Evolutionary conservation across 2,113 vertebrate species (phyloP).

Genomic region (Corythaeola cristata): DNA sequence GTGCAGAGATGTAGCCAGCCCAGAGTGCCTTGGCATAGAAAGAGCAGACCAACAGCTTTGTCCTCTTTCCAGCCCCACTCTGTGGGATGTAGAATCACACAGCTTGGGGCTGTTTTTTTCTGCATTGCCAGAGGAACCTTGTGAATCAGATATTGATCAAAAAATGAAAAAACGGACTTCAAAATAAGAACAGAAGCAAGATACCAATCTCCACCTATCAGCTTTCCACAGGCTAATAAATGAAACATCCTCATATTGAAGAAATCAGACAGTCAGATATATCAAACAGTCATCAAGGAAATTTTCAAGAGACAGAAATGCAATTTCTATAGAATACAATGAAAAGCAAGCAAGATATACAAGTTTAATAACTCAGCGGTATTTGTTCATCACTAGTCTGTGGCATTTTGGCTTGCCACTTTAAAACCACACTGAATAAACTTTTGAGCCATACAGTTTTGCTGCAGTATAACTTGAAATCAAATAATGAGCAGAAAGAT

Average conservation of each 20-base stretch:
- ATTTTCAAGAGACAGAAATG: background rate
- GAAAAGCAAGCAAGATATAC: background rate
- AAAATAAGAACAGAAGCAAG: slow-evolving; percentile 2
- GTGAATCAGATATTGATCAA: background rate
- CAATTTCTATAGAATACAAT: background rate
- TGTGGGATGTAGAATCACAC: background rate
- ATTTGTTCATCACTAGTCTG: background rate
- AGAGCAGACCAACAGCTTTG: background rate
- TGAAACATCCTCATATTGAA: background rate
- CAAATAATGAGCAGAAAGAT: background rate
- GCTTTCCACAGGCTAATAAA: background rate
- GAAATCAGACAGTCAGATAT: background rate
- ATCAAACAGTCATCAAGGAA: slow-evolving; percentile 40
- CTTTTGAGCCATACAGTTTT: background rate
- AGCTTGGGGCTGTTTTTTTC: background rate
- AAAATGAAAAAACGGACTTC: background rate
- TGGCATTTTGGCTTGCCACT: background rate
- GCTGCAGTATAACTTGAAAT: background rate
- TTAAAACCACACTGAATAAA: background rate
- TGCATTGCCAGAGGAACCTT: background rate
- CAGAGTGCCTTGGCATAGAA: background rate
- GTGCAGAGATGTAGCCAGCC: background rate
- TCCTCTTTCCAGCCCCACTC: background rate
- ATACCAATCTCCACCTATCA: background rate
- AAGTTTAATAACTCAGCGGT: background rate